These are phyloP conservation scores for Odontamblyopus rebecca DNA, from an alignment of 2,797 vertebrate species.

Conservation along the genomic window DNA sequence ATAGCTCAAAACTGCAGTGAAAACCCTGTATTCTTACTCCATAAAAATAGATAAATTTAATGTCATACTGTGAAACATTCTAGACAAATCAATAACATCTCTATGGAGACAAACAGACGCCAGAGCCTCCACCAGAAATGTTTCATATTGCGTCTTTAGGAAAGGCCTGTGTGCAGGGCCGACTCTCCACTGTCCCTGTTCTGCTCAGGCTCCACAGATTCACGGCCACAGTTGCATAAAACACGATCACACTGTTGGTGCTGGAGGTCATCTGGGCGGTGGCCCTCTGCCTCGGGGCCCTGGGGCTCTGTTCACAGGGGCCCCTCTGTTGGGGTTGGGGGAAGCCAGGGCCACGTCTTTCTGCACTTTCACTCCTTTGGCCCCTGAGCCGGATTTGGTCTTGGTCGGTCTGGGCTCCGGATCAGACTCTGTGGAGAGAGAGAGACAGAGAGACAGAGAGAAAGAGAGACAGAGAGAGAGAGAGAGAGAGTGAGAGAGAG, in stretches of 20 bases:
- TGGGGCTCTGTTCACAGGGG: conserved; percentile 12
- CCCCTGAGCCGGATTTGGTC: conserved; percentile 62
- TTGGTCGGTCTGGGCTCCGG: conserved; percentile 58
- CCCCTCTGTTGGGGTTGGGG: conserved; percentile 53
- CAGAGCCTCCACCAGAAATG: no score
- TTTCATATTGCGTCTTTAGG: no score
- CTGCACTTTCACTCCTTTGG: conserved; percentile 62
- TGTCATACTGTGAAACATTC: no score
- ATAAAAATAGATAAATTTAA: no score
- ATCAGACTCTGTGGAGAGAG: conserved; percentile 63
- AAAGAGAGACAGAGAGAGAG: not conserved
- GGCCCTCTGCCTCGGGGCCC: conserved; percentile 65
- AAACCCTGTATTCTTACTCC: no score
- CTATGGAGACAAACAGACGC: no score
- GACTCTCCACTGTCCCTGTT: no score
- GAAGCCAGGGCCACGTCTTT: conserved; percentile 64
- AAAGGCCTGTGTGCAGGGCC: no score
- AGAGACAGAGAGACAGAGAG: not conserved
- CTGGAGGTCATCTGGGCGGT: conserved; percentile 26
- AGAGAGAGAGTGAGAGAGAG: no score
- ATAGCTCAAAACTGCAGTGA: no score
- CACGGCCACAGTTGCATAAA: not conserved
- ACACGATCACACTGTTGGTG: not conserved
- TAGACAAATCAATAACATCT: no score
- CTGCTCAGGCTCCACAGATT: not conserved